Percentiles rank a stretch among this genome's conserved stretches.
Evolutionary conservation across 2,888 invertebrate species (phyloP).

Genomic region (Ichneumoninae sp.): DNA sequence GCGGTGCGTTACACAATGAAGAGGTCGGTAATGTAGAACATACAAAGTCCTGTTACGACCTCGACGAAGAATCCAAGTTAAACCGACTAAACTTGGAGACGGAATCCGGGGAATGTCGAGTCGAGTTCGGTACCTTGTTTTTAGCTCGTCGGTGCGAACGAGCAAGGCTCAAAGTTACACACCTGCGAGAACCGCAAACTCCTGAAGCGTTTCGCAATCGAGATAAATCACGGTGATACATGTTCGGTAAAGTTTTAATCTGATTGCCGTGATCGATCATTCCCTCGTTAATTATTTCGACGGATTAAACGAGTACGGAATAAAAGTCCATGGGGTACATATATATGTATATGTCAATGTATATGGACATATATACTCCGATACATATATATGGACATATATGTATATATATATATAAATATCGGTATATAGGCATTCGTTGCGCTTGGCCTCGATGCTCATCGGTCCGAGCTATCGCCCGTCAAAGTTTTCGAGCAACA

Average conservation of each 20-base stretch:
- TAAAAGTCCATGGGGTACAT: slow-evolving; percentile 25
- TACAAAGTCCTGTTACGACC: too few relatives aligned
- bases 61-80: too few relatives aligned
- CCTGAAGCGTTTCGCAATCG: not conserved
- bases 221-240: not conserved
- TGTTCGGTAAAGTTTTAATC: not conserved
- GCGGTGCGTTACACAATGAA: not conserved
- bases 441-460: slow-evolving; percentile 60
- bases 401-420: slow-evolving; percentile 29
- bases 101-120: not conserved
- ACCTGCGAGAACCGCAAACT: slow-evolving; percentile 23
- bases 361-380: slow-evolving; percentile 24
- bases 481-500: slow-evolving; percentile 66
- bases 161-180: slow-evolving; percentile 68
- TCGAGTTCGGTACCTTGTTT: slow-evolving; percentile 6
- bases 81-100: not conserved
- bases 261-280: slow-evolving; percentile 7
- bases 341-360: slow-evolving; percentile 24
- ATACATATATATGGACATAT: slow-evolving; percentile 24
- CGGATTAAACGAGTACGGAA: not conserved
- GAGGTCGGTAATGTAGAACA: too few relatives aligned
- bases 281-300: slow-evolving; percentile 24
- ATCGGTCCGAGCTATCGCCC: slow-evolving; percentile 67
- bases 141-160: slow-evolving; percentile 67
- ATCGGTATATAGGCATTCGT: slow-evolving; percentile 4